These are phyloP conservation scores for Epinotia ramella DNA, from an alignment of 2,888 invertebrate species.

Conservation along the genomic window DNA sequence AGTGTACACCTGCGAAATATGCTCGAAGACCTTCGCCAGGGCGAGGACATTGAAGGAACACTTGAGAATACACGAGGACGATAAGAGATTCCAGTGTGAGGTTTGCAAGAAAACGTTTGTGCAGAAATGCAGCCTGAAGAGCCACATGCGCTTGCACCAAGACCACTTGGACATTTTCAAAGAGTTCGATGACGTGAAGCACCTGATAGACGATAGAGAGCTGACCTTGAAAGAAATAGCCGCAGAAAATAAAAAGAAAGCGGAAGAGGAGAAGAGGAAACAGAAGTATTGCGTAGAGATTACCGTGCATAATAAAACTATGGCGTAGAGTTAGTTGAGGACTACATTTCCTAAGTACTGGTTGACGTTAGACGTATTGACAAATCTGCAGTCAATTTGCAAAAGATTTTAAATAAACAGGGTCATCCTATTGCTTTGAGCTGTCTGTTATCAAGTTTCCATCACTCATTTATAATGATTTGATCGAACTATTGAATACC, in stretches of 20 bases:
- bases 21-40: slow-evolving; percentile 71
- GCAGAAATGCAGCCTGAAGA: slow-evolving; percentile 78
- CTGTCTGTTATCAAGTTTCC: background rate
- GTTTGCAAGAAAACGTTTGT: slow-evolving; percentile 76
- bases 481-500: background rate
- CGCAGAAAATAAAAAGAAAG: slow-evolving; percentile 71
- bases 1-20: slow-evolving; percentile 68
- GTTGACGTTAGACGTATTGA: background rate
- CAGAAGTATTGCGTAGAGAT: slow-evolving; percentile 49
- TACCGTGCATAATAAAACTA: slow-evolving; percentile 15
- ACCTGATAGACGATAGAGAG: slow-evolving; percentile 77
- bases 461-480: background rate
- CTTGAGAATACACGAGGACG: slow-evolving; percentile 71
- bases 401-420: slow-evolving; percentile 18
- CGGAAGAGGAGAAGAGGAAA: slow-evolving; percentile 61
- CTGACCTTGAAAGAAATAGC: slow-evolving; percentile 79
- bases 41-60: slow-evolving; percentile 72
- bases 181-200: slow-evolving; percentile 80
- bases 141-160: slow-evolving; percentile 74
- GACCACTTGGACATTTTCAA: slow-evolving; percentile 80
- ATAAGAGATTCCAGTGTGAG: slow-evolving; percentile 73
- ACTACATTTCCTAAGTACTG: background rate
- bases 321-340: slow-evolving; percentile 47
- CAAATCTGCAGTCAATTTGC: background rate
- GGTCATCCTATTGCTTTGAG: slow-evolving; percentile 4